Conservation (phyloP, 2,888 invertebrate genomes). For the Eupithecia abbreviata region DNA sequence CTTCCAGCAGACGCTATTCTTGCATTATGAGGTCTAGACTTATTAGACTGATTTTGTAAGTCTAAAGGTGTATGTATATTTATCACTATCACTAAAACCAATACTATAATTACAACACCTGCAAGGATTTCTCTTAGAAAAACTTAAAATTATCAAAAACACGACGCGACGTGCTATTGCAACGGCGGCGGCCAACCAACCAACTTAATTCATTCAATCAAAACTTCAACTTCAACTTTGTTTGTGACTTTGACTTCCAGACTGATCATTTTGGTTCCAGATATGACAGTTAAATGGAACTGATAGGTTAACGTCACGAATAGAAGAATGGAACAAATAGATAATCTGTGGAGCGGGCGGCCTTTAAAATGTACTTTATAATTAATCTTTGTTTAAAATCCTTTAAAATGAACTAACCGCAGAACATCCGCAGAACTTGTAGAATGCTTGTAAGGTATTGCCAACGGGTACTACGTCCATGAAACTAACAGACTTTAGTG, state of each 20-base stretch:
- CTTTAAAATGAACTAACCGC: too few relatives aligned
- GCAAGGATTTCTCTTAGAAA: background rate
- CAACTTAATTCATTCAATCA: background rate
- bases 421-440: too few relatives aligned
- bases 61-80: conserved; percentile 1
- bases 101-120: background rate
- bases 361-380: too few relatives aligned
- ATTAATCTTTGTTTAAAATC: too few relatives aligned
- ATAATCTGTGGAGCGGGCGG: background rate
- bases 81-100: conserved; percentile 5
- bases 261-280: background rate
- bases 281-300: background rate
- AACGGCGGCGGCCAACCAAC: background rate
- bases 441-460: too few relatives aligned
- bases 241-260: background rate
- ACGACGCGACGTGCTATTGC: background rate
- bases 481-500: background rate
- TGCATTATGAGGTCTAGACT: conserved; percentile 38
- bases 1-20: conserved; percentile 44
- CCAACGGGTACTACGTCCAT: too few relatives aligned
- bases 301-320: background rate
- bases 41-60: conserved; percentile 23
- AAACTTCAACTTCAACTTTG: too few relatives aligned
- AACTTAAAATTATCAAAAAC: conserved; percentile 1
- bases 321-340: too few relatives aligned